phyloP scores from a whole-genome alignment of 2,113 vertebrate genomes.

The Pterocles gutturalis region DNA sequence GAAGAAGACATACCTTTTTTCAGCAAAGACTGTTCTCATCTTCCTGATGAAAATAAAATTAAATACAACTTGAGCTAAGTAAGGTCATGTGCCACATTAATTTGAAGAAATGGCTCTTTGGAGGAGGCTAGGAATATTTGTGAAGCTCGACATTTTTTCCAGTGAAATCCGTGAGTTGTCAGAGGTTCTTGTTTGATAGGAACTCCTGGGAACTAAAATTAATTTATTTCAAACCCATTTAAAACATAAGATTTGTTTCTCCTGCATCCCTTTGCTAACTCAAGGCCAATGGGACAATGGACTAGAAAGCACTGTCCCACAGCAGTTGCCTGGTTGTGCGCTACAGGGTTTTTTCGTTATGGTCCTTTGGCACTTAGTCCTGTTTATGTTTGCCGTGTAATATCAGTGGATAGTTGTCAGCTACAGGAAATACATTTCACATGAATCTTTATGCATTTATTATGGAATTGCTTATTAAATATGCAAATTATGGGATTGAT shows the following conservation, averaged over 20 bases:
- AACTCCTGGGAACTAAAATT: background rate
- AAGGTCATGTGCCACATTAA: background rate
- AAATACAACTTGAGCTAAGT: background rate
- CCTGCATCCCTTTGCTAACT: background rate
- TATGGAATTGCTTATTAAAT: no score
- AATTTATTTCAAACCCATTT: background rate
- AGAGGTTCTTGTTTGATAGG: background rate
- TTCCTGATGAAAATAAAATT: background rate
- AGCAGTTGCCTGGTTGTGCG: background rate
- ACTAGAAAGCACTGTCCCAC: background rate
- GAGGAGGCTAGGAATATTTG: background rate
- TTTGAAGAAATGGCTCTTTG: background rate
- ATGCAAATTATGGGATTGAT: background rate
- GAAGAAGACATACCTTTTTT: background rate
- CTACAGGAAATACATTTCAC: background rate
- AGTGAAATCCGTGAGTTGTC: background rate
- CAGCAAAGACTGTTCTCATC: background rate
- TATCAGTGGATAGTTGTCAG: background rate
- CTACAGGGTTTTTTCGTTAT: background rate
- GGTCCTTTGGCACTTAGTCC: background rate
- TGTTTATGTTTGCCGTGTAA: background rate
- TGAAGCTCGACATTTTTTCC: background rate
- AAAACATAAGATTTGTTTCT: accelerated
- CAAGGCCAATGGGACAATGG: background rate
- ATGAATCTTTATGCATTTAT: background rate